phyloP scores from a whole-genome alignment of 2,888 invertebrate genomes.

The Catocala sponsa region DNA sequence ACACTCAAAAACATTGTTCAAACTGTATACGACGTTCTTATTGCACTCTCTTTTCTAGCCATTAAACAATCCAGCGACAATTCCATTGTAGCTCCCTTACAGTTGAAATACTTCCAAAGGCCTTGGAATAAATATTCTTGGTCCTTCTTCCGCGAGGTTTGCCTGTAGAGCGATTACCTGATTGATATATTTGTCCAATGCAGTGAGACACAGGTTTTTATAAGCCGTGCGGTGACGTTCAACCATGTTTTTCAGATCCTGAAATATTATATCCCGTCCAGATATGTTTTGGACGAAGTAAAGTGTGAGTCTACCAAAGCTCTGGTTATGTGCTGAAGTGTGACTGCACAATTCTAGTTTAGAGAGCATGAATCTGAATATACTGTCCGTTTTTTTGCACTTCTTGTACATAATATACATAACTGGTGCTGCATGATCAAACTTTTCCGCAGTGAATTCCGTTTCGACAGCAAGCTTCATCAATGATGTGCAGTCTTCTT shows the following conservation, averaged over 20 bases:
- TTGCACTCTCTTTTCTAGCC: too few relatives aligned
- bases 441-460: slow-evolving; percentile 8
- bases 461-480: slow-evolving; percentile 14
- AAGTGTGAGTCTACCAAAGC: slow-evolving; percentile 24
- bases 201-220: background rate
- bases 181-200: background rate
- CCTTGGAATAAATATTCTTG: background rate
- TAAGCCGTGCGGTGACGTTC: background rate
- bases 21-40: too few relatives aligned
- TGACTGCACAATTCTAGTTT: slow-evolving; percentile 8
- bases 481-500: slow-evolving; percentile 12
- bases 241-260: background rate
- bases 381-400: slow-evolving; percentile 8
- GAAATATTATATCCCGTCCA: background rate
- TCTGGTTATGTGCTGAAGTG: slow-evolving; percentile 18
- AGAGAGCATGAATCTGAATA: slow-evolving; percentile 11
- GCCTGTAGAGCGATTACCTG: background rate
- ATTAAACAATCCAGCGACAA: too few relatives aligned
- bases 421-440: slow-evolving; percentile 12
- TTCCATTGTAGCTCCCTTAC: background rate
- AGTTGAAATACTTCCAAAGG: background rate
- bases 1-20: too few relatives aligned
- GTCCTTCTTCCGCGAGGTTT: background rate
- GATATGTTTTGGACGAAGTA: slow-evolving; percentile 26
- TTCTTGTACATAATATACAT: slow-evolving; percentile 28